Conservation (phyloP, 92 coral and sea anemone genomes). For the Palythoa grandis region DNA sequence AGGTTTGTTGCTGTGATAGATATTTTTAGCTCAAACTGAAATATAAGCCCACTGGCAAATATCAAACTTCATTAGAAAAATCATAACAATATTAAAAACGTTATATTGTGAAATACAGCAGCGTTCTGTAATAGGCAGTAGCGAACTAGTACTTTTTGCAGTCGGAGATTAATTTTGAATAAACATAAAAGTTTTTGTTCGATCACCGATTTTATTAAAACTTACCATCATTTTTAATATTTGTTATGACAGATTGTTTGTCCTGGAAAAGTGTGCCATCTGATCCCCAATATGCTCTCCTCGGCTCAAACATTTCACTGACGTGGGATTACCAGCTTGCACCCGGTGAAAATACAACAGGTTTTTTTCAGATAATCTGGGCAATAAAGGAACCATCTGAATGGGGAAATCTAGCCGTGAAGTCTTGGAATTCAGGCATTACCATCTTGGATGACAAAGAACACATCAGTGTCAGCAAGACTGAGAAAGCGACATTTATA, state of each 20-base stretch:
- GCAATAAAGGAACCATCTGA: constrained; percentile 46
- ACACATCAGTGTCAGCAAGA: constrained; percentile 42
- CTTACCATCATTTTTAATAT: not conserved
- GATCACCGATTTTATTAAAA: not conserved
- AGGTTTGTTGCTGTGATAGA: not conserved
- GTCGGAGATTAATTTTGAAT: not conserved
- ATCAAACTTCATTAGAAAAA: not conserved
- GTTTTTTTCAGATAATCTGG: constrained; percentile 64
- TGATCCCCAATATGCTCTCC: constrained; percentile 38
- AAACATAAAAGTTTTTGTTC: not conserved
- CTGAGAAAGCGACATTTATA: constrained; percentile 55
- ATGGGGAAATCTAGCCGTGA: constrained; percentile 59
- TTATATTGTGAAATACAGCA: not conserved
- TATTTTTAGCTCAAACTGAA: not conserved
- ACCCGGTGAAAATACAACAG: constrained; percentile 55
- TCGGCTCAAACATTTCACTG: constrained; percentile 56
- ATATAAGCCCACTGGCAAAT: not conserved
- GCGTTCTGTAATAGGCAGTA: not conserved
- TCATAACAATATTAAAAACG: not conserved
- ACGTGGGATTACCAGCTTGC: constrained; percentile 60
- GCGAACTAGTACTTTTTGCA: not conserved
- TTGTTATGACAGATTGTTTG: constrained; percentile 41
- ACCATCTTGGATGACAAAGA: constrained; percentile 51
- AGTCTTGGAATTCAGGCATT: constrained; percentile 57
- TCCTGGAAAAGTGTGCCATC: constrained; percentile 63